phyloP scores from a whole-genome alignment of 2,888 invertebrate genomes.

The Laothoe populi region DNA sequence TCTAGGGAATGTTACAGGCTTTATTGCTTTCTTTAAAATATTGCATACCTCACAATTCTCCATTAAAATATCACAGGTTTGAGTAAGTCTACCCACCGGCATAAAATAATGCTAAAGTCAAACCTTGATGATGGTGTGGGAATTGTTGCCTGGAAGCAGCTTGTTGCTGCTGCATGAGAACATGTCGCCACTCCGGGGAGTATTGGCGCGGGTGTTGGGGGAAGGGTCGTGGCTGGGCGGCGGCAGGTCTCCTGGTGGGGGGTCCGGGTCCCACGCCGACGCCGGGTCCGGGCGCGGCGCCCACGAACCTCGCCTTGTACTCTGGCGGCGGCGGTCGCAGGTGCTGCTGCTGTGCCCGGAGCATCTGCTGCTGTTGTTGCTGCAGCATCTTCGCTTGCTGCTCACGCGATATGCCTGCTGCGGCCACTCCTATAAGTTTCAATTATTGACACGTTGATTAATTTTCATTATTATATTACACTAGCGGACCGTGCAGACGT shows the following conservation, averaged over 20 bases:
- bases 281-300: conserved; percentile 49
- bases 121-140: conserved; percentile 80
- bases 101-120: background rate
- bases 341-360: conserved; percentile 82
- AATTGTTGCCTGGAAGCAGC: conserved; percentile 69
- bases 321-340: conserved; percentile 93
- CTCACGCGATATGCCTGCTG: conserved; percentile 81
- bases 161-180: conserved; percentile 87
- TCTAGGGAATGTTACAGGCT: too few relatives aligned
- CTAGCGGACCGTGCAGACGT: background rate
- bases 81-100: too few relatives aligned
- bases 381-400: conserved; percentile 88
- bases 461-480: background rate
- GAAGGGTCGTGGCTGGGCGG: conserved; percentile 58
- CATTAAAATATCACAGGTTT: too few relatives aligned
- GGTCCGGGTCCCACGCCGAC: conserved; percentile 68
- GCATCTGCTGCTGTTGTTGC: conserved; percentile 88
- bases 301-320: conserved; percentile 89
- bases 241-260: conserved; percentile 51
- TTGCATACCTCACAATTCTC: too few relatives aligned
- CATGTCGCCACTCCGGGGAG: conserved; percentile 78
- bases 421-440: conserved; percentile 66
- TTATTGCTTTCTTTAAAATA: too few relatives aligned
- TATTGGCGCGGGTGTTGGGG: conserved; percentile 71
- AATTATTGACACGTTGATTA: background rate